phyloP scores from a whole-genome alignment of 2,888 invertebrate species.

The Cephus sareptanus region DNA sequence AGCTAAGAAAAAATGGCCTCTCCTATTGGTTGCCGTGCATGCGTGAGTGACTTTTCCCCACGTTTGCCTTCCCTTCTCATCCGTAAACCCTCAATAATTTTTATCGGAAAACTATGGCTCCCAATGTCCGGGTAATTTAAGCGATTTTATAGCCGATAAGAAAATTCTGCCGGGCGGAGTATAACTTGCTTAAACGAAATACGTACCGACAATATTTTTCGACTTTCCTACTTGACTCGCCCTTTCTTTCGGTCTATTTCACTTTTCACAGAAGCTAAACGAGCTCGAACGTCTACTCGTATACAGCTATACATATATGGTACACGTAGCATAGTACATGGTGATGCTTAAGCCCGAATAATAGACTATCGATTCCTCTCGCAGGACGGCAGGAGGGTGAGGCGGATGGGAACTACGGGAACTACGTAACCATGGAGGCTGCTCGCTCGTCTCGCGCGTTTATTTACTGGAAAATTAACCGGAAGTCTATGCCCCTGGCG shows the following conservation, averaged over 20 bases:
- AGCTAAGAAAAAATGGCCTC: not conserved
- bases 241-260: not conserved
- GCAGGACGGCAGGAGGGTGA: not conserved
- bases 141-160: not conserved
- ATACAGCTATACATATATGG: not conserved
- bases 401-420: constrained; percentile 3
- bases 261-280: not conserved
- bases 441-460: constrained; percentile 29
- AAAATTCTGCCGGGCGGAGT: not conserved
- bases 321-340: constrained; percentile 34
- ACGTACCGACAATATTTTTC: not conserved
- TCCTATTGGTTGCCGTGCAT: not conserved
- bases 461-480: constrained; percentile 53
- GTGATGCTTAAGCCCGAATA: constrained; percentile 53
- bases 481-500: constrained; percentile 22
- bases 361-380: constrained; percentile 55
- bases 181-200: not conserved
- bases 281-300: not conserved
- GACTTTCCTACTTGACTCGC: not conserved
- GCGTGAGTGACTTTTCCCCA: not conserved
- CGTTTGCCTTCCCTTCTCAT: too few species aligned
- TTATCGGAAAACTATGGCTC: not conserved
- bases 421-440: constrained; percentile 9
- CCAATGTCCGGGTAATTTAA: not conserved
- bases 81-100: not conserved